These are phyloP conservation scores for Salvelinus sp. DNA, from an alignment of 2,113 vertebrate genomes.

Conservation along the genomic window DNA sequence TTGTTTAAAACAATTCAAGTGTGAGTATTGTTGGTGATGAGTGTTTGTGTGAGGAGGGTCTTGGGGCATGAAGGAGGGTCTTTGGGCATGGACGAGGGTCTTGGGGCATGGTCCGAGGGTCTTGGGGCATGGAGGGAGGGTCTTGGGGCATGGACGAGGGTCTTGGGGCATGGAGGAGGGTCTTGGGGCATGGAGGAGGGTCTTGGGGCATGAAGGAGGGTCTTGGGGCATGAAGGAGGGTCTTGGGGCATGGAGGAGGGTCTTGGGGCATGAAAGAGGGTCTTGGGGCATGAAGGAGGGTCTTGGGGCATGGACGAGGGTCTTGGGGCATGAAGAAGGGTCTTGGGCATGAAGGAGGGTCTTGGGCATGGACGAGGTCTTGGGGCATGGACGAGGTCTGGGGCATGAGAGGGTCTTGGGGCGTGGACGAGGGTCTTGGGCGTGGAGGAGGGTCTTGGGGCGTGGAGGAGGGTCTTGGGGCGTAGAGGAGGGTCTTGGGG, in stretches of 20 bases:
- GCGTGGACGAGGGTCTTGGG: fast-evolving
- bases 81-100: not conserved
- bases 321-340: not conserved
- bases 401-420: not conserved
- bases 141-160: not conserved
- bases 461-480: conserved; percentile 13
- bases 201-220: not conserved
- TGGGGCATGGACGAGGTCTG: not conserved
- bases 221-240: not conserved
- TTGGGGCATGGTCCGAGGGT: too few relatives aligned
- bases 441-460: not conserved
- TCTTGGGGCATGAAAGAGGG: not conserved
- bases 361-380: not conserved
- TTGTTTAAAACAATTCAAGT: not conserved
- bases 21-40: conserved; percentile 3
- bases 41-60: not conserved
- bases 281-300: not conserved
- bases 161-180: not conserved
- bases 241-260: not conserved
- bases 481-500: not conserved
- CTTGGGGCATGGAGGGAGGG: not conserved
- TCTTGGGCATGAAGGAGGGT: not conserved
- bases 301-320: not conserved
- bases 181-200: conserved; percentile 1
- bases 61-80: not conserved